Evolutionary conservation across 2,888 invertebrate species (phyloP), one percentile per base, ranked within the genome.

Genomic region (Metacarcinus magister): DNA sequence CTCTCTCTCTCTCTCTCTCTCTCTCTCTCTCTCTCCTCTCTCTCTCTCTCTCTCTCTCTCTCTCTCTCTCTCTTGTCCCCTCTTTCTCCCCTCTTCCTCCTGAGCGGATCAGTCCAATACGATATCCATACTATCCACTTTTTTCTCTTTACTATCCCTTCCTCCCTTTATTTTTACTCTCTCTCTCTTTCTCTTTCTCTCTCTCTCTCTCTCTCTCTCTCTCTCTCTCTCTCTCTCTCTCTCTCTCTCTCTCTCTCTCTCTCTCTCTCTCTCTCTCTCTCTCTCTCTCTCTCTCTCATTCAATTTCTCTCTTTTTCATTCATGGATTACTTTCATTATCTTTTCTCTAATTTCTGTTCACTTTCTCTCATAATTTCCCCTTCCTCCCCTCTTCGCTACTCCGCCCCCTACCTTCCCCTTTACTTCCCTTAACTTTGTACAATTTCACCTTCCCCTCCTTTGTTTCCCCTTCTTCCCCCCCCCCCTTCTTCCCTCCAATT

Each of bases 41-140:
- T 67, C n/a, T n/a, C 67, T 67, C n/a, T 67, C 67, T 67, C n/a
- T n/a, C 67, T 67, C n/a, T n/a, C 67, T 67, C n/a, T n/a, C 67
- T 67, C 67, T 67, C 67, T 67, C n/a, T 67, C 67, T 19, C n/a
- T n/a, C n/a, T 67, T 67, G 4, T 19, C 19, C 19, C 23, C n/a
- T n/a, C 67, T 67, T 67, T 67, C 67, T 67, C n/a, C 67, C n/a
- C n/a, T n/a, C n/a, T 67, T 67, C 19, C 19, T 10, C 19, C 23
- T 23, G n/a, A 67, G 23, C 67, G 67, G 67, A 67, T 67, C 23
- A 67, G 67, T 67, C 67, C n/a, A 67, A 67, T 67, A n/a, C 67
- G 4, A 67, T 67, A 67, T 67, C 67, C 4, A 67, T 67, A 67
- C 67, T 2, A n/a, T 67, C 23, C 67, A 16, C 67, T 67, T 19